These are phyloP conservation scores for Eupithecia vulgata DNA, from an alignment of 2,888 invertebrate species.

Conservation along the genomic window DNA sequence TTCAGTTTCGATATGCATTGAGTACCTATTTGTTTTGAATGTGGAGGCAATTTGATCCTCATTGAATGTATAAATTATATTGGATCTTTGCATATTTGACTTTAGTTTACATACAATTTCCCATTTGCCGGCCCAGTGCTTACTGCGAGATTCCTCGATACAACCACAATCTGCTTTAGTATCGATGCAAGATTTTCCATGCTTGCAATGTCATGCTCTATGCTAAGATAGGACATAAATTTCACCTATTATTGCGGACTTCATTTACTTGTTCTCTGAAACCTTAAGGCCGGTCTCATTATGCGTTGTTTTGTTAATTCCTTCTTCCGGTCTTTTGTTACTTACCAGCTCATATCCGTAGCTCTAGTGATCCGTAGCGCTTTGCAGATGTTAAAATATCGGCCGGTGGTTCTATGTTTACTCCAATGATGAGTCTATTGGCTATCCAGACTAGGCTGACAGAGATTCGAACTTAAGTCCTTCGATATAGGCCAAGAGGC, in stretches of 20 bases:
- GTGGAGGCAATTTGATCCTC: neutral
- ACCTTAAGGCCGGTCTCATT: neutral
- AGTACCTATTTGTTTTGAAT: conserved; percentile 6
- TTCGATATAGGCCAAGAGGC: neutral
- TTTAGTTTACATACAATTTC: neutral
- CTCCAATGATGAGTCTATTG: neutral
- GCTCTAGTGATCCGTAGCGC: neutral
- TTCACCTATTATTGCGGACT: neutral
- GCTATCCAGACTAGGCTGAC: neutral
- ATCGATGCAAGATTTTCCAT: neutral
- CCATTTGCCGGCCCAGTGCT: neutral
- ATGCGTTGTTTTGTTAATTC: neutral
- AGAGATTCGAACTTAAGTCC: neutral
- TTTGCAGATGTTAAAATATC: neutral
- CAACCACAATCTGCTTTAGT: neutral
- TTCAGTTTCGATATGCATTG: conserved; percentile 34
- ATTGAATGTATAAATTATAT: neutral
- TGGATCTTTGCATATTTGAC: neutral
- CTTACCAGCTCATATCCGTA: too few relatives aligned
- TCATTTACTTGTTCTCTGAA: neutral
- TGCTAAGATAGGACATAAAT: neutral
- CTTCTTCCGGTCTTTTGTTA: neutral
- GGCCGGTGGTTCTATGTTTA: neutral
- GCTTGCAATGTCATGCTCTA: conserved; percentile 18
- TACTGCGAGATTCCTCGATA: neutral